Evolutionary conservation across 2,113 vertebrate genomes (phyloP), one percentile per base, ranked within the genome.

Genomic region (Triplophysa siluroides): DNA sequence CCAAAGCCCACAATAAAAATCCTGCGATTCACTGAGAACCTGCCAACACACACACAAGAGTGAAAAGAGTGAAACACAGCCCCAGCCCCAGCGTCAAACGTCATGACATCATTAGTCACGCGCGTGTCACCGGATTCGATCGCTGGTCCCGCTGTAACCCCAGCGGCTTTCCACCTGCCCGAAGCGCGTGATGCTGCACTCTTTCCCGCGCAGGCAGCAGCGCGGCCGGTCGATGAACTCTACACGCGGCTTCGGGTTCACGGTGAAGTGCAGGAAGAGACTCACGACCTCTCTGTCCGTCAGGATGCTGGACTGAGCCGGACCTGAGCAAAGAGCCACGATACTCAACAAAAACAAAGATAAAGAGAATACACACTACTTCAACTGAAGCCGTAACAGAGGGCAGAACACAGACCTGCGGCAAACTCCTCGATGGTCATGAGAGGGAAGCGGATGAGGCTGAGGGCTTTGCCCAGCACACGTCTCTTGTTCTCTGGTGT

Each of bases 371-470:
- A 50, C 13, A 50, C 33, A 38, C 33, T 38, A 8, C n/a, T 12
- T 38, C 16, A 6, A n/a, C 18, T 47, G 14, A 54, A 6, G 18
- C 52, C 18, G 43, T 8, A 45, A 54, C 0, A 8, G 58, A 1
- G 4, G 38, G 9, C 19, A 16, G 9, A 78, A 43, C 18, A 56
- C 12, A 81, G 86, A 99, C 97, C 97, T 94, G 97, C 97, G 9
- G 97, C 97, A 77, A 98, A 99, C 90, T 99, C 97, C 90, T 99
- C 97, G 0, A 99, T 98, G 66, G 97, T 98, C 97, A 99, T 99
- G 80, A 99, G 88, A 2, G 97, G 97, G 90, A 99, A 99, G 86
- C 97, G 96, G 88, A 99, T 97, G 84, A 99, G 96, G 0, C 93
- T 93, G 71, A 99, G 94, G 0, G 96, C 95, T 85, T 96, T 96